These are phyloP conservation scores for Dendrolimus kikuchii DNA, from an alignment of 1,140 invertebrate species.

Conservation along the genomic window DNA sequence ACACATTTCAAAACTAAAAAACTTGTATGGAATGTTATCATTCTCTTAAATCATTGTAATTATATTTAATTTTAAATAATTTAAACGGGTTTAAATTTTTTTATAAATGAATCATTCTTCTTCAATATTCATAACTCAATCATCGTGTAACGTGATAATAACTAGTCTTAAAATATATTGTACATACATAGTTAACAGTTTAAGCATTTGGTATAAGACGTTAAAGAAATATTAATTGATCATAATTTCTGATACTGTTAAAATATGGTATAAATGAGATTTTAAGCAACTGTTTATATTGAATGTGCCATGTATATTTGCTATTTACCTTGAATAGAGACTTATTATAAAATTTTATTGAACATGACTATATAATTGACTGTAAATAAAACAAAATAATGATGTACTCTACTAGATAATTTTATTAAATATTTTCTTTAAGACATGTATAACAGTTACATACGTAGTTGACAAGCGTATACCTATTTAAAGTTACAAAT, in stretches of 20 bases:
- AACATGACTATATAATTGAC: slow-evolving; percentile 16
- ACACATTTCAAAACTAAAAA: slow-evolving; percentile 4
- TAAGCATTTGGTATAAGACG: slow-evolving; percentile 31
- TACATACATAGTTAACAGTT: slow-evolving; percentile 48
- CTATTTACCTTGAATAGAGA: slow-evolving; percentile 35
- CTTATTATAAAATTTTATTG: slow-evolving; percentile 35
- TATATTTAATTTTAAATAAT: slow-evolving; percentile 14
- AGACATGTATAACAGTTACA: slow-evolving; percentile 15
- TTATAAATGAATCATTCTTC: slow-evolving; percentile 2
- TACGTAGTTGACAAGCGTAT: slow-evolving; percentile 14
- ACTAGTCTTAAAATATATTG: slow-evolving; percentile 42
- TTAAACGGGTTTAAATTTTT: background rate
- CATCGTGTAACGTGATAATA: slow-evolving; percentile 67
- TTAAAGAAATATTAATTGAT: slow-evolving; percentile 22
- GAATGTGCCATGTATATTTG: slow-evolving; percentile 47
- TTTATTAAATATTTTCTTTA: slow-evolving; percentile 14
- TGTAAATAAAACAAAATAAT: slow-evolving; percentile 27
- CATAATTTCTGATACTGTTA: slow-evolving; percentile 25
- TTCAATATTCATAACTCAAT: slow-evolving; percentile 15
- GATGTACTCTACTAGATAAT: slow-evolving; percentile 9
- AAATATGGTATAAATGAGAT: slow-evolving; percentile 17
- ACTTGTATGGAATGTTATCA: slow-evolving; percentile 12
- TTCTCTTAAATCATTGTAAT: slow-evolving; percentile 8
- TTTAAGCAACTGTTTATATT: slow-evolving; percentile 30
- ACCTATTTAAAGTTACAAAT: slow-evolving; percentile 15